Evolutionary conservation across 2,888 invertebrate species (phyloP).

Genomic region (Elaeidobius kamerunicus): DNA sequence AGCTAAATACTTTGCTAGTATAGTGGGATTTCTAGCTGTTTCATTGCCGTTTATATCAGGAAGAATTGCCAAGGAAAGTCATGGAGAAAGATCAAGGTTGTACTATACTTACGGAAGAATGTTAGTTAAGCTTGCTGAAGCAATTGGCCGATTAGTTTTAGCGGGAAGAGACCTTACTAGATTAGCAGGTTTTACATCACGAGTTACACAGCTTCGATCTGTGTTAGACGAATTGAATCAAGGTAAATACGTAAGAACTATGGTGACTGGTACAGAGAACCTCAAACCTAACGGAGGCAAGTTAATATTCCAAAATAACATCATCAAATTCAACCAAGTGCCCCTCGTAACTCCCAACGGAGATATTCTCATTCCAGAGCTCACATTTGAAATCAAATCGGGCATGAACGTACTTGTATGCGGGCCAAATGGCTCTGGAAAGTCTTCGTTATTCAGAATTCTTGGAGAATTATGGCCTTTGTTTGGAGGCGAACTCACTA

Average conservation of each 20-base stretch:
- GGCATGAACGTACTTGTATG: constrained; percentile 98
- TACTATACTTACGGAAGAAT: constrained; percentile 97
- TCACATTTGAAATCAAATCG: constrained; percentile 81
- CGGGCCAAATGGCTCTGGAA: constrained; percentile 98
- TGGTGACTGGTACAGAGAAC: constrained; percentile 54
- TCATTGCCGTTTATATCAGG: constrained; percentile 88
- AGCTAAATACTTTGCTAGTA: constrained; percentile 95
- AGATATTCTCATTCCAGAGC: constrained; percentile 85
- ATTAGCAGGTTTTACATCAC: constrained; percentile 89
- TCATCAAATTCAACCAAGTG: constrained; percentile 89
- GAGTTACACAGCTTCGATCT: constrained; percentile 84
- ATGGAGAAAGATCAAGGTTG: constrained; percentile 68
- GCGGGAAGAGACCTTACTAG: constrained; percentile 94
- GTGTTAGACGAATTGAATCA: constrained; percentile 81
- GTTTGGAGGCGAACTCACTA: constrained; percentile 86
- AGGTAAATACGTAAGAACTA: constrained; percentile 69
- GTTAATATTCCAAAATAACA: constrained; percentile 79
- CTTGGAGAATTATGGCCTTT: constrained; percentile 97
- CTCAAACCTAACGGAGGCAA: constrained; percentile 69
- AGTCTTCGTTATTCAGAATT: constrained; percentile 94
- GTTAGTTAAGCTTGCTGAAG: constrained; percentile 94
- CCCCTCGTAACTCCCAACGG: constrained; percentile 98
- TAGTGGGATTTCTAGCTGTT: constrained; percentile 93
- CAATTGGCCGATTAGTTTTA: constrained; percentile 90
- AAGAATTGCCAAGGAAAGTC: constrained; percentile 58